These are phyloP conservation scores for Rhinatrema bivittatum DNA, from an alignment of 2,797 vertebrate genomes.

Conservation along the genomic window DNA sequence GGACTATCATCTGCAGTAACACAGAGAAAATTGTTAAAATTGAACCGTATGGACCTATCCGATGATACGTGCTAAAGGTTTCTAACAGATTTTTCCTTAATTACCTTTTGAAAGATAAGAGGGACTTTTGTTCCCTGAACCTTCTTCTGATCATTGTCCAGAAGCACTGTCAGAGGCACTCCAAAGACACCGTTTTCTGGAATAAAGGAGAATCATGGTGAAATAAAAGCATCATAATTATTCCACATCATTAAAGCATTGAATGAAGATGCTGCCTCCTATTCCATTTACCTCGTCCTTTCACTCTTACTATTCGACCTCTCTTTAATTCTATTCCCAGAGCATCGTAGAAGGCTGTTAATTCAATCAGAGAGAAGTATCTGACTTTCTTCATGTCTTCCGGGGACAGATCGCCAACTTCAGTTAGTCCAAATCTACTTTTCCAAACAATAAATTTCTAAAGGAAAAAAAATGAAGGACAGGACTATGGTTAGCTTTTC, in stretches of 20 bases:
- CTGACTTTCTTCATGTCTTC: conserved; percentile 81
- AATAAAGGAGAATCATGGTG: conserved; percentile 6
- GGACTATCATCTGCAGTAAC: too few species aligned
- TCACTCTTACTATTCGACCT: conserved; percentile 57
- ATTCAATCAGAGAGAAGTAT: conserved; percentile 83
- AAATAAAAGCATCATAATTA: background rate
- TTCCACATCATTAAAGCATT: background rate
- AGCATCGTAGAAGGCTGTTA: conserved; percentile 79
- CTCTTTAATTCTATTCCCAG: conserved; percentile 82
- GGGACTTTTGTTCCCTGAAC: conserved; percentile 81
- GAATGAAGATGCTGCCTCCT: background rate
- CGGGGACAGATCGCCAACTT: conserved; percentile 76
- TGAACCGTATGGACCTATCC: too few species aligned
- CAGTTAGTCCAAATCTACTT: conserved; percentile 70
- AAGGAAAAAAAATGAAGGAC: conserved; percentile 4
- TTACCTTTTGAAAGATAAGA: conserved; percentile 83
- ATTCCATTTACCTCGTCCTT: conserved; percentile 60
- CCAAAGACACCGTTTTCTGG: conserved; percentile 83
- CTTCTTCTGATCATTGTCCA: conserved; percentile 84
- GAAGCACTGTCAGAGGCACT: conserved; percentile 67
- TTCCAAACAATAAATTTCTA: conserved; percentile 61
- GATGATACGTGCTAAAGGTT: too few species aligned
- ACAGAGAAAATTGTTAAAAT: too few species aligned
- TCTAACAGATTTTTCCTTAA: conserved; percentile 11
- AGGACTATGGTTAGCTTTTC: too few species aligned